A percentile compares a stretch with the other conserved stretches of the same genome.
phyloP scores from a whole-genome alignment of 2,113 vertebrate species.

The Spheniscus mendiculus region DNA sequence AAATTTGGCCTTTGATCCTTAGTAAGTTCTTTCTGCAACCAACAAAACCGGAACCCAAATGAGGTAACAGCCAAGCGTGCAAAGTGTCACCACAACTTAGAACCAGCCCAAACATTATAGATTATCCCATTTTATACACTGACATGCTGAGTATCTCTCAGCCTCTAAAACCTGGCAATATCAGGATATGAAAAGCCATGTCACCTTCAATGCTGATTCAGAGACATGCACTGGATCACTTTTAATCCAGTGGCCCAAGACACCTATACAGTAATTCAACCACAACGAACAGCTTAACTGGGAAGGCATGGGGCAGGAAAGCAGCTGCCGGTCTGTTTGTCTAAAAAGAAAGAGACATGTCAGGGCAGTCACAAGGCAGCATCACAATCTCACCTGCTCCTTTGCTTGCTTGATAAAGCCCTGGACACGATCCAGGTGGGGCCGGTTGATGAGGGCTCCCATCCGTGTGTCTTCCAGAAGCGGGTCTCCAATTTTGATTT shows the following conservation, averaged over 20 bases:
- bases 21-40: neutral
- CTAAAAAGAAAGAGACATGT: neutral
- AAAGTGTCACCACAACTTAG: neutral
- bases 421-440: slow-evolving; percentile 89
- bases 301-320: neutral
- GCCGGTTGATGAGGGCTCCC: slow-evolving; percentile 90
- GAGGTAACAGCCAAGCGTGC: fast-evolving
- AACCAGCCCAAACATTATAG: neutral
- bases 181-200: neutral
- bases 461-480: slow-evolving; percentile 87
- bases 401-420: slow-evolving; percentile 85
- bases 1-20: neutral
- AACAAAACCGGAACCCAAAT: neutral
- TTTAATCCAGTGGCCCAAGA: neutral
- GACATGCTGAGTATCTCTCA: neutral
- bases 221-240: neutral
- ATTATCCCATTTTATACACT: neutral
- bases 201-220: neutral
- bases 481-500: slow-evolving; percentile 89
- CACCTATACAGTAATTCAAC: neutral
- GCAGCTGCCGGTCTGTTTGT: neutral
- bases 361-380: neutral
- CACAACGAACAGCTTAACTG: neutral
- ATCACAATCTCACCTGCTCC: slow-evolving; percentile 80
- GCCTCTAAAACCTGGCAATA: neutral